These are phyloP conservation scores for Blastobasis adustella DNA, from an alignment of 2,888 invertebrate genomes.

Conservation along the genomic window DNA sequence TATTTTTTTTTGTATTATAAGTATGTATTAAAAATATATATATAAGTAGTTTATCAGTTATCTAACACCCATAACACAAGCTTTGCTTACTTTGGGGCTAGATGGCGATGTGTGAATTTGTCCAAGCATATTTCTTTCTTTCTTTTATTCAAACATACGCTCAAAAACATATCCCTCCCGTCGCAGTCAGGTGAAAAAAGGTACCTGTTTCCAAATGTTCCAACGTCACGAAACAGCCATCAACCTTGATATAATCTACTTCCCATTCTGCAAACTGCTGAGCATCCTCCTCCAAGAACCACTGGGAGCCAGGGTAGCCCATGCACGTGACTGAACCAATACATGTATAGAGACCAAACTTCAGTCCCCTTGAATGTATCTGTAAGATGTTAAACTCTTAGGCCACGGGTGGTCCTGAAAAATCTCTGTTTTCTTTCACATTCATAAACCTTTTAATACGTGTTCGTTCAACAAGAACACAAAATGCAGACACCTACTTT, in stretches of 20 bases:
- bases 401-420: not conserved
- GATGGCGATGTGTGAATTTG: too few relatives aligned
- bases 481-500: too few relatives aligned
- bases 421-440: not conserved
- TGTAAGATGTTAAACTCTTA: conserved; percentile 28
- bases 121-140: too few relatives aligned
- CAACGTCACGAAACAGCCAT: conserved; percentile 83
- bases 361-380: conserved; percentile 82
- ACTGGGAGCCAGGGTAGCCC: conserved; percentile 82
- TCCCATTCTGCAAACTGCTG: conserved; percentile 85
- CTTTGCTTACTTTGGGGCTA: too few relatives aligned
- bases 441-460: too few relatives aligned
- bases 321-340: conserved; percentile 84
- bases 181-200: not conserved
- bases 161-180: too few relatives aligned
- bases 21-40: too few relatives aligned
- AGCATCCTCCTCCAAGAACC: conserved; percentile 78
- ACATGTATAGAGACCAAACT: conserved; percentile 89
- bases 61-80: too few relatives aligned
- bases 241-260: conserved; percentile 87
- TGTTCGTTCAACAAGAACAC: too few relatives aligned
- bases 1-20: too few relatives aligned
- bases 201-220: conserved; percentile 32
- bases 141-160: not conserved
- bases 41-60: too few relatives aligned